Conservation (phyloP, 2,797 vertebrate genomes). For the Sebastes nivosus region DNA sequence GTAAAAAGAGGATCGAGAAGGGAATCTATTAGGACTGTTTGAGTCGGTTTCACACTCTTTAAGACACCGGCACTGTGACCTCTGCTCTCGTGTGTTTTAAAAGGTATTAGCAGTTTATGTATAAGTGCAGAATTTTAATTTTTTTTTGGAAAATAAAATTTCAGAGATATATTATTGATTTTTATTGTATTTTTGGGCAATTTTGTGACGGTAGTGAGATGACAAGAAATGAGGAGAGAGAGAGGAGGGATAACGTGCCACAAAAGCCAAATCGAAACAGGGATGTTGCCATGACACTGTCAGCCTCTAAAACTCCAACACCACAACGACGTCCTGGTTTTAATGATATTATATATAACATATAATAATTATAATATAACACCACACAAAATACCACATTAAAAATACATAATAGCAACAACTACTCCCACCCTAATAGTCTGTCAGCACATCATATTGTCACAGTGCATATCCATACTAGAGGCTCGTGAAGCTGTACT, state of each 20-base stretch:
- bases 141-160: not conserved
- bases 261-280: not conserved
- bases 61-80: conserved; percentile 25
- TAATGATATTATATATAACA: not conserved
- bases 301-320: not conserved
- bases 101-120: not conserved
- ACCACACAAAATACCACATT: not conserved
- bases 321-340: not conserved
- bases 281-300: not conserved
- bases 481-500: not conserved
- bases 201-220: not conserved
- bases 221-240: not conserved
- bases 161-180: not conserved
- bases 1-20: conserved; percentile 47
- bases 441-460: not conserved
- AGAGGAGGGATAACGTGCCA: not conserved
- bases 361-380: not conserved
- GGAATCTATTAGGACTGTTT: conserved; percentile 45
- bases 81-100: conserved; percentile 15
- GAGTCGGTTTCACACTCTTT: conserved; percentile 40
- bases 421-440: not conserved
- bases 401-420: not conserved
- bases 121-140: not conserved
- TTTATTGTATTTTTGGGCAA: not conserved
- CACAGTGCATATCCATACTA: not conserved